Base-by-base conservation (phyloP, 2,888 invertebrate genomes). In the Drosophila ezoana region DNA sequence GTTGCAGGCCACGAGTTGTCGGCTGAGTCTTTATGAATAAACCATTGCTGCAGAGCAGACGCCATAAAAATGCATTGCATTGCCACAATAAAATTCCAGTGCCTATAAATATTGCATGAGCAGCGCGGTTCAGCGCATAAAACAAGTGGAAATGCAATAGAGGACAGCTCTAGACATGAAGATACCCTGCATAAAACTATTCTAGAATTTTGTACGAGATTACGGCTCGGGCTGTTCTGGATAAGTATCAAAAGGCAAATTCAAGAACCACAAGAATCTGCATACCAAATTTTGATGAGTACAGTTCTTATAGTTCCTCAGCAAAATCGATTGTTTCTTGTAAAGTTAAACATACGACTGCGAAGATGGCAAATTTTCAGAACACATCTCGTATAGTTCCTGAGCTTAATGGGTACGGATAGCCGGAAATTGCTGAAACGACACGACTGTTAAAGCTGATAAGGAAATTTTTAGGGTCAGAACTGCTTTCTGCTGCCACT, bases 51-150 rank as follows among this genome's bases (percentile, higher is more conserved):
- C 43, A 40, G 47, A 60, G 63, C 73, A 45, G 44, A 28, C 23
- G 60, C 41, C 60, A 73, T 73, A 52, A 69, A 76, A 76, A 76
- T 76, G 76, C 76, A 76, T 78, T 73, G 64, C 78, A 59, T 49
- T 59, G 47, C 43, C 65, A 60, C 52, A 70, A 65, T 79, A 66
- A 75, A 63, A 66, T 72, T 53, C 64, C 65, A 58, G 37, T 49
- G 79, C 58, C 65, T 63, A 77, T 77, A 75, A 77, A 77, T 77
- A 67, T 72, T 79, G 59, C 48, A 79, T 79, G 79, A 77, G 67
- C 47, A 38, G 20, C 43, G 11, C 45, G 18, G 57, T 1, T 16
- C 18, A 48, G 57, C 18, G 9, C 11, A 37, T 33, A 35, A 40
- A 52, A 41, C 53, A 33, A 33, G 44, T 14, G 9, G 3, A 44